These are phyloP conservation scores for Sminthurinus signatus DNA, from an alignment of 1,140 invertebrate species.

Conservation along the genomic window DNA sequence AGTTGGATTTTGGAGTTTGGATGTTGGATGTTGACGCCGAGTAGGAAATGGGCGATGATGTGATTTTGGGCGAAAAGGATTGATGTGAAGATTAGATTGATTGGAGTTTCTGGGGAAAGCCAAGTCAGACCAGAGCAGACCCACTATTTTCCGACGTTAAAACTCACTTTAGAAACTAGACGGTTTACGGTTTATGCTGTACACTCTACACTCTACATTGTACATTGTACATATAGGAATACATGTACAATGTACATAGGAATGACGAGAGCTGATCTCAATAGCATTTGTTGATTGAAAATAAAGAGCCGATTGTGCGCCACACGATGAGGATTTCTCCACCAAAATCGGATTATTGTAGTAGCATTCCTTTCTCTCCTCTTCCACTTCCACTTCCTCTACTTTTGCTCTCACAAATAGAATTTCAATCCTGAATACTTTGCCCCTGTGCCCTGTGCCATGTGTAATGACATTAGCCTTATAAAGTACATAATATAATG, in stretches of 20 bases:
- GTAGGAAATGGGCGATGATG: conserved; percentile 29
- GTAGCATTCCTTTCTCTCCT: conserved; percentile 10
- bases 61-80: conserved; percentile 35
- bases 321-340: conserved; percentile 24
- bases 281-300: conserved; percentile 32
- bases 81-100: conserved; percentile 34
- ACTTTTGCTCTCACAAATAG: conserved; percentile 15
- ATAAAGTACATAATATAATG: no score
- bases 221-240: no score
- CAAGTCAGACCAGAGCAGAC: conserved; percentile 4
- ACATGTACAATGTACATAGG: conserved; percentile 4
- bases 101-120: conserved; percentile 15
- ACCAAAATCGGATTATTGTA: conserved; percentile 26
- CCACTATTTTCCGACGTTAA: no score
- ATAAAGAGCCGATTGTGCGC: conserved; percentile 31
- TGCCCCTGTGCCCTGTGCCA: no score
- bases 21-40: no score
- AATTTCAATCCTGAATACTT: conserved; percentile 26
- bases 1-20: no score
- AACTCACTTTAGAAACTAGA: no score
- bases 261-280: conserved; percentile 20
- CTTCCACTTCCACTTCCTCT: neutral
- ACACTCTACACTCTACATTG: no score
- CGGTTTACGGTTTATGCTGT: no score
- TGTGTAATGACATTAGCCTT: conserved; percentile 23